These are phyloP conservation scores for Agrochola circellaris DNA, from an alignment of 2,888 invertebrate genomes.

Conservation along the genomic window DNA sequence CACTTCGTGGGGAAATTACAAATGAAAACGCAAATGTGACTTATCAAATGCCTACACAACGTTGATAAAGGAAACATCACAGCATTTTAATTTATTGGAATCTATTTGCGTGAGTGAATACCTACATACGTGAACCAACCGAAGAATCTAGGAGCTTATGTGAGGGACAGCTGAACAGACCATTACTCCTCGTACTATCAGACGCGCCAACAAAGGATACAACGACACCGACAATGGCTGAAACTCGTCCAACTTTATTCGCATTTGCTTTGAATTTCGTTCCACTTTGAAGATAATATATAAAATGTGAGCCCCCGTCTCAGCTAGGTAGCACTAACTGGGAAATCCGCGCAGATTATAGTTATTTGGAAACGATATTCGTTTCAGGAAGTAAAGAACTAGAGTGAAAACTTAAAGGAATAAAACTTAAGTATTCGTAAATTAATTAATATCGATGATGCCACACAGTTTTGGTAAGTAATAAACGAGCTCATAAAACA, in stretches of 20 bases:
- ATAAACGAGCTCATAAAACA: constrained; percentile 35
- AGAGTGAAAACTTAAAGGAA: not conserved
- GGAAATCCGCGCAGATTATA: constrained; percentile 12
- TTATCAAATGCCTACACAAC: not conserved
- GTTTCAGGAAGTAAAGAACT: not conserved
- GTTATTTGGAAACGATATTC: constrained; percentile 5
- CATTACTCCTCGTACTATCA: constrained; percentile 68
- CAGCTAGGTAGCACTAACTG: constrained; percentile 25
- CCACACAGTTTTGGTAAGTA: constrained; percentile 18
- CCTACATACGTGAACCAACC: constrained; percentile 35
- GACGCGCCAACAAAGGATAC: constrained; percentile 66
- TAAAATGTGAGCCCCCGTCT: constrained; percentile 37
- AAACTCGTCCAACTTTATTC: constrained; percentile 63
- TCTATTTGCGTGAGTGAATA: constrained; percentile 23
- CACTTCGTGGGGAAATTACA: constrained; percentile 7
- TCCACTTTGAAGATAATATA: constrained; percentile 54
- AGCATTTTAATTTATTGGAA: constrained; percentile 29
- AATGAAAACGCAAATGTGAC: constrained; percentile 21
- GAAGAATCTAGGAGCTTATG: constrained; percentile 60
- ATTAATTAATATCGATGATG: constrained; percentile 5
- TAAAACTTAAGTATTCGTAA: not conserved
- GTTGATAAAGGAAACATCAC: constrained; percentile 10
- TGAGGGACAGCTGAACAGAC: constrained; percentile 63
- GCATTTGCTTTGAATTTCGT: constrained; percentile 65
- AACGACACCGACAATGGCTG: constrained; percentile 64